These are phyloP conservation scores for Scolanthus callimorphus DNA, from an alignment of 92 coral and sea anemone species.

Conservation along the genomic window DNA sequence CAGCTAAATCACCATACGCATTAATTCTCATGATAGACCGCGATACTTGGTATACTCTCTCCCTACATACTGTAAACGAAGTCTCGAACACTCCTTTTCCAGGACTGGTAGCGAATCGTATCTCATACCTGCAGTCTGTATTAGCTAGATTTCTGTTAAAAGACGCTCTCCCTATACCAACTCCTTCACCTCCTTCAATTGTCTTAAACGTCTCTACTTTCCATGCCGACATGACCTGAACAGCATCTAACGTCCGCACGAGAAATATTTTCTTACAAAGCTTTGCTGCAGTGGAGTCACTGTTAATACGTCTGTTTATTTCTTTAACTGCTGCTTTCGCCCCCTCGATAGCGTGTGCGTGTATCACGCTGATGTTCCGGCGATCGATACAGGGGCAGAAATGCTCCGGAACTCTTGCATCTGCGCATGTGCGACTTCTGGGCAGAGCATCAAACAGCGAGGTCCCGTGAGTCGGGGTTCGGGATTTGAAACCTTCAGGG, in stretches of 20 bases:
- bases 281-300: slow-evolving; percentile 6
- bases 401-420: slow-evolving; percentile 53
- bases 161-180: neutral
- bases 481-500: slow-evolving; percentile 13
- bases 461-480: slow-evolving; percentile 20
- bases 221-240: slow-evolving; percentile 36
- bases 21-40: slow-evolving; percentile 31
- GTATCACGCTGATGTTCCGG: slow-evolving; percentile 19
- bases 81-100: slow-evolving; percentile 51
- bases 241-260: slow-evolving; percentile 26
- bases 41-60: slow-evolving; percentile 11
- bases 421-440: slow-evolving; percentile 36
- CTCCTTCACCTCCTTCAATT: neutral
- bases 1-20: slow-evolving; percentile 39
- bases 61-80: slow-evolving; percentile 5
- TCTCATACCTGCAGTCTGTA: slow-evolving; percentile 30
- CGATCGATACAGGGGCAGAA: slow-evolving; percentile 58
- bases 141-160: neutral
- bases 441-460: slow-evolving; percentile 38
- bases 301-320: slow-evolving; percentile 29
- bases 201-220: neutral
- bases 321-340: slow-evolving; percentile 42
- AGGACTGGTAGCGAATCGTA: slow-evolving; percentile 52
- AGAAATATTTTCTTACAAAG: slow-evolving; percentile 29
- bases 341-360: slow-evolving; percentile 35